phyloP scores from a whole-genome alignment of 2,113 vertebrate species.

The Cyprinus carpio region DNA sequence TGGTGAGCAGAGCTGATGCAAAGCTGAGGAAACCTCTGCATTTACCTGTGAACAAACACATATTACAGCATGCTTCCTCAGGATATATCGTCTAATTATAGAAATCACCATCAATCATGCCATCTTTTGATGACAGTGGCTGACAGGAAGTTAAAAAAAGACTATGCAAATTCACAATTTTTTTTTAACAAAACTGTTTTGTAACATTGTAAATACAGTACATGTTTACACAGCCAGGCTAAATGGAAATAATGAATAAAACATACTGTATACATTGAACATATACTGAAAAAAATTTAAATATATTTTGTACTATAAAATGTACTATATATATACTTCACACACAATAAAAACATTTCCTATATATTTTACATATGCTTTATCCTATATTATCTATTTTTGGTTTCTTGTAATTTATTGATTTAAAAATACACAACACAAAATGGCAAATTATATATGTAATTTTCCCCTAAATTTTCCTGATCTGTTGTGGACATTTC shows the following conservation, averaged over 20 bases:
- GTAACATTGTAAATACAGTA: background rate
- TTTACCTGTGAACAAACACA: background rate
- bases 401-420: background rate
- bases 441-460: background rate
- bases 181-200: no score
- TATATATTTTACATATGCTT: background rate
- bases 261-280: background rate
- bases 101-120: background rate
- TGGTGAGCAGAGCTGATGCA: background rate
- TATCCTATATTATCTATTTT: background rate
- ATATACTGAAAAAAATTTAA: background rate
- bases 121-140: background rate
- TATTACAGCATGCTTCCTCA: background rate
- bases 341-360: background rate
- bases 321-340: background rate
- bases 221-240: background rate
- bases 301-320: no score
- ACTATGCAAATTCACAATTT: background rate
- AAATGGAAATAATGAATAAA: no score
- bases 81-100: background rate
- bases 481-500: no score
- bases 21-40: background rate
- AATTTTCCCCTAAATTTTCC: background rate
- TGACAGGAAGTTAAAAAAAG: background rate
- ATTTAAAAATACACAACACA: background rate